Evolutionary conservation across 2,888 invertebrate genomes (phyloP).

Genomic region (Diarsia brunnea): DNA sequence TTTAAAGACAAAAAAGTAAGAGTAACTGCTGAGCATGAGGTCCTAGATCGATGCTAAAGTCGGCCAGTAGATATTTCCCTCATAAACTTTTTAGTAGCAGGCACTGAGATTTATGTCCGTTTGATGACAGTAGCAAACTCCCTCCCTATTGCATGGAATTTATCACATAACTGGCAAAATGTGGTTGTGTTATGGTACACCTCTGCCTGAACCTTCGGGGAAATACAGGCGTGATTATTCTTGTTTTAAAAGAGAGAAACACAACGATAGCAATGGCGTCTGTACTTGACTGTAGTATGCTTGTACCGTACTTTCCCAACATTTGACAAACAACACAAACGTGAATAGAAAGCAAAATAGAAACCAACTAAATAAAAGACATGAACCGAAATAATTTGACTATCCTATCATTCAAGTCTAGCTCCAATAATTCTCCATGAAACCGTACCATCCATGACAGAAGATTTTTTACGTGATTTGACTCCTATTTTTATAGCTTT

Average conservation of each 20-base stretch:
- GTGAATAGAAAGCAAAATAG: slow-evolving; percentile 28
- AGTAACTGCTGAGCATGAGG: not conserved
- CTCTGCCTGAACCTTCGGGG: not conserved
- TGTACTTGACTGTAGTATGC: too few relatives aligned
- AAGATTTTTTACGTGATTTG: slow-evolving; percentile 54
- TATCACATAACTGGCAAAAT: not conserved
- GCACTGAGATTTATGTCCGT: not conserved
- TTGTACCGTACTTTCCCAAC: not conserved
- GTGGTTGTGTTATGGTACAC: not conserved
- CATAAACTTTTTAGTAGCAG: not conserved
- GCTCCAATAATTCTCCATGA: slow-evolving; percentile 37
- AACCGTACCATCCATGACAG: slow-evolving; percentile 35
- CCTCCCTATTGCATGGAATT: not conserved
- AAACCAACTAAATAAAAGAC: slow-evolving; percentile 26
- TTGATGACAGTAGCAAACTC: not conserved
- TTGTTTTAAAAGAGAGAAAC: not conserved
- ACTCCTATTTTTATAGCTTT: slow-evolving; percentile 42
- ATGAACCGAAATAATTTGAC: slow-evolving; percentile 33
- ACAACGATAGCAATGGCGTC: not conserved
- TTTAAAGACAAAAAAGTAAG: not conserved
- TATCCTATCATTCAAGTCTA: slow-evolving; percentile 5
- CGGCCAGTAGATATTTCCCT: not conserved
- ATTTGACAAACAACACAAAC: slow-evolving; percentile 20
- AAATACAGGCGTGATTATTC: not conserved
- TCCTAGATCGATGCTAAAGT: not conserved